A percentile compares a stretch with the other conserved stretches of the same genome.
These are phyloP conservation scores for Fulmarus glacialis DNA, from an alignment of 2,113 vertebrate genomes.

Conservation along the genomic window DNA sequence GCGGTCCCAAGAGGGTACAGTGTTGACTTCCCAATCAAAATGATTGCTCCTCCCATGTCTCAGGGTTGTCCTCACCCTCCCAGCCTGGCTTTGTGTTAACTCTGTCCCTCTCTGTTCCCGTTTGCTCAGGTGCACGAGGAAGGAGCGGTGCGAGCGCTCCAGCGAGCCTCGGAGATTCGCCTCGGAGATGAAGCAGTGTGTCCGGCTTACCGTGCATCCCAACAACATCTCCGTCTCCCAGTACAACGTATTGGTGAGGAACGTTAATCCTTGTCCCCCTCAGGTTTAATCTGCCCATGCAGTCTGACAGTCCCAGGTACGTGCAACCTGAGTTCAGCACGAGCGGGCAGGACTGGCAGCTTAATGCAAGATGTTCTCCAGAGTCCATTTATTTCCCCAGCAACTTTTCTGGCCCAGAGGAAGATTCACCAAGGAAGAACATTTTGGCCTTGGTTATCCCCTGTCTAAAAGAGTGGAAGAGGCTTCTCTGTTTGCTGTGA, in stretches of 20 bases:
- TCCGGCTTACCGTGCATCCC: constrained; percentile 93
- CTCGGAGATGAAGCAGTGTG: constrained; percentile 94
- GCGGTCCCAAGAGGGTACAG: background rate
- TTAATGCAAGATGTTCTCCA: background rate
- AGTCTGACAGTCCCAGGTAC: background rate
- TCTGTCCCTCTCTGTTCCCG: background rate
- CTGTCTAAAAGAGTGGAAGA: background rate
- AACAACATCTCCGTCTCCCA: constrained; percentile 99
- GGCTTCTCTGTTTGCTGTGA: background rate
- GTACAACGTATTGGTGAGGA: constrained; percentile 94
- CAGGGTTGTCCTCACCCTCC: background rate
- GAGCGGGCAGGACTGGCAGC: background rate
- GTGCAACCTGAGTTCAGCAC: background rate
- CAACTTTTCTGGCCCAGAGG: background rate
- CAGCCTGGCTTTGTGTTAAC: background rate
- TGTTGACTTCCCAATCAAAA: background rate
- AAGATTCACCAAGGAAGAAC: background rate
- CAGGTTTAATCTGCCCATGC: background rate
- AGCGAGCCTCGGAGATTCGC: constrained; percentile 92
- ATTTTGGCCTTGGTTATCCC: background rate
- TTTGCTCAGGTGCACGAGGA: constrained; percentile 90
- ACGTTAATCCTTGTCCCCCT: background rate
- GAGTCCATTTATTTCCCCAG: background rate
- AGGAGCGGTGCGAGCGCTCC: constrained; percentile 93
- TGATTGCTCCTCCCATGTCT: fast-evolving